Evolutionary conservation across 2,888 invertebrate species (phyloP), one percentile per base, ranked within the genome.

Genomic region (Pyrrhosoma nymphula): DNA sequence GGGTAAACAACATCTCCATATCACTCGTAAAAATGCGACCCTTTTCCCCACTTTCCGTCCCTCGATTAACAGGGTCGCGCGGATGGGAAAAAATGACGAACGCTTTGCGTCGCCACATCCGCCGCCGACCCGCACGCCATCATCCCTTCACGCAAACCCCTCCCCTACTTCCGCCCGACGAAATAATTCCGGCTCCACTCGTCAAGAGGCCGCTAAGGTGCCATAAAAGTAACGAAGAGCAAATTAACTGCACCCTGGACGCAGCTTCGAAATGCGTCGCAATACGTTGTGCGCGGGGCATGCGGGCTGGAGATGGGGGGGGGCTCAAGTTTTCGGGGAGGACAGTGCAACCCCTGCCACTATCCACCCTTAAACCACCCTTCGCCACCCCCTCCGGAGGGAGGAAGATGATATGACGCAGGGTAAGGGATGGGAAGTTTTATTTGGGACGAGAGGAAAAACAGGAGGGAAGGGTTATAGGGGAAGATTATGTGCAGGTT

Each of bases 201-300:
- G 93, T 93, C 93, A 93, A 63, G 93, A 93, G 69, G 69, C 69
- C 93, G 93, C 93, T 75, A 47, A 93, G 93, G 93, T 93, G 93
- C 93, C 93, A n/a, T 93, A 93, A 93, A 93, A 75, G 93, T 93
- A 93, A 93, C 93, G 93, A 93, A 93, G 93, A 69, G 69, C 47
- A 69, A 69, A 93, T 93, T 47, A 93, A 93, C 69, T 39, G 47
- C 93, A 93, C 93, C 93, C 93, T n/a, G 75, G 93, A 75, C 93
- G 69, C 75, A 55, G 69, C 47, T 93, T 75, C 63, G 63, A 63
- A 35, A 63, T 39, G 39, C 63, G 63, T 63, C 90, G 90, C 90
- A 90, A 90, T 91, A 63, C 60, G 82, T 14, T 35, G 82, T 14
- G 82, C 30, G 12, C n/a, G n/a, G 69, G n/a, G n/a, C 4, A 35